A percentile compares a stretch with the other conserved stretches of the same genome.
Evolutionary conservation across 2,888 invertebrate species (phyloP).

Genomic region (Tipula vernalis): DNA sequence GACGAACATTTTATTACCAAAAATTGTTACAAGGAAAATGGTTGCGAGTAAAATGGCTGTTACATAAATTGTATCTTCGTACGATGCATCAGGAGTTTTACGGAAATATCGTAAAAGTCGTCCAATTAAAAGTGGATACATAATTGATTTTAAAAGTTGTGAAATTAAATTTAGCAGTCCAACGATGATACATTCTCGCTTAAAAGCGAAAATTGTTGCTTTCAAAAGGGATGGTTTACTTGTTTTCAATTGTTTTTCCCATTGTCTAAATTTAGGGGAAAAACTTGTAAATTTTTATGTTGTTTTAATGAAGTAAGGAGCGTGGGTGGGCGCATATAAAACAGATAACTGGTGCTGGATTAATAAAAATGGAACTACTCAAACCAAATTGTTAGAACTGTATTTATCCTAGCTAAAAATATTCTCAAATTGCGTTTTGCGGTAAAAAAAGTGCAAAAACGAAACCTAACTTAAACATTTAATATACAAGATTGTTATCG

Average conservation of each 20-base stretch:
- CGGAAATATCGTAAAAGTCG: slow-evolving; percentile 20
- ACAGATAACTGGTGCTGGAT: too few species aligned
- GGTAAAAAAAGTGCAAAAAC: too few species aligned
- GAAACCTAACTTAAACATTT: too few species aligned
- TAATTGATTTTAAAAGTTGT: background rate
- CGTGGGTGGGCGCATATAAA: too few species aligned
- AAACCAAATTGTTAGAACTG: too few species aligned
- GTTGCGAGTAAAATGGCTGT: slow-evolving; percentile 34
- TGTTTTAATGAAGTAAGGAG: too few species aligned
- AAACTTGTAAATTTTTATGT: background rate
- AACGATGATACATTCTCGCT: background rate
- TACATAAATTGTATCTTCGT: slow-evolving; percentile 44
- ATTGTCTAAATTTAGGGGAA: background rate
- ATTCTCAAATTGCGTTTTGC: too few species aligned
- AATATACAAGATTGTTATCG: too few species aligned
- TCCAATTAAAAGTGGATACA: background rate
- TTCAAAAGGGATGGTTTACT: background rate
- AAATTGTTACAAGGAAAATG: slow-evolving; percentile 33
- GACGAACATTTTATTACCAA: slow-evolving; percentile 52
- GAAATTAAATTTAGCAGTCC: background rate
- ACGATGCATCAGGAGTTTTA: slow-evolving; percentile 33
- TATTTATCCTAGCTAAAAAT: too few species aligned
- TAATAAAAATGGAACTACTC: too few species aligned
- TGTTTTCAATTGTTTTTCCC: background rate
- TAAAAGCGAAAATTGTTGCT: background rate